phyloP scores from a whole-genome alignment of 2,888 invertebrate genomes.

The Serripes groenlandicus region DNA sequence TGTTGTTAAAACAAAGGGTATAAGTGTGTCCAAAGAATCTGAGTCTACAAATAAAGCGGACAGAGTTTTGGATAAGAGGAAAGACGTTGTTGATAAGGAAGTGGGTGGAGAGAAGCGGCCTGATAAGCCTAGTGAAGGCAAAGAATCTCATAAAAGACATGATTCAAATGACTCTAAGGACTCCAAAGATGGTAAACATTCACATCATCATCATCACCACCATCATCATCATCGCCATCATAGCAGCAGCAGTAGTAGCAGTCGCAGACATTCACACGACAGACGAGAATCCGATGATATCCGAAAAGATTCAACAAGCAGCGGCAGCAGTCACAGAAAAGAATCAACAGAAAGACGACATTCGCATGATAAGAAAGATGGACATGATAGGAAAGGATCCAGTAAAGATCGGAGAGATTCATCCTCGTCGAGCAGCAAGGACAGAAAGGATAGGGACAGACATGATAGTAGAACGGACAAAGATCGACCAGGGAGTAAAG shows the following conservation, averaged over 20 bases:
- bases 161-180: slow-evolving; percentile 36
- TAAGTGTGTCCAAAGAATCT: not conserved
- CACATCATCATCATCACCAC: slow-evolving; percentile 40
- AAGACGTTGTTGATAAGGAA: slow-evolving; percentile 1
- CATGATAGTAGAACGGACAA: slow-evolving; percentile 1
- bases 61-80: not conserved
- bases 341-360: slow-evolving; percentile 35
- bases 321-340: slow-evolving; percentile 35
- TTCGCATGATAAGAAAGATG: slow-evolving; percentile 41
- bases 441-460: slow-evolving; percentile 28
- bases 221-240: slow-evolving; percentile 51
- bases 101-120: not conserved
- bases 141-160: slow-evolving; percentile 30
- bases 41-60: not conserved
- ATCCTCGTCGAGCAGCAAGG: slow-evolving; percentile 21
- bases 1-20: not conserved
- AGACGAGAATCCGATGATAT: slow-evolving; percentile 52
- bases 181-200: slow-evolving; percentile 43
- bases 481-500: slow-evolving; percentile 14
- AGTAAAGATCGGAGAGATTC: slow-evolving; percentile 44
- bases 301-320: slow-evolving; percentile 27
- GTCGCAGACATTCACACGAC: slow-evolving; percentile 52
- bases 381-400: slow-evolving; percentile 36
- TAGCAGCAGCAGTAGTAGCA: not conserved
- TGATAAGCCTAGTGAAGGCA: slow-evolving; percentile 1